Evolutionary conservation across 2,797 vertebrate genomes (phyloP).

Genomic region (Sebastes vulpes): DNA sequence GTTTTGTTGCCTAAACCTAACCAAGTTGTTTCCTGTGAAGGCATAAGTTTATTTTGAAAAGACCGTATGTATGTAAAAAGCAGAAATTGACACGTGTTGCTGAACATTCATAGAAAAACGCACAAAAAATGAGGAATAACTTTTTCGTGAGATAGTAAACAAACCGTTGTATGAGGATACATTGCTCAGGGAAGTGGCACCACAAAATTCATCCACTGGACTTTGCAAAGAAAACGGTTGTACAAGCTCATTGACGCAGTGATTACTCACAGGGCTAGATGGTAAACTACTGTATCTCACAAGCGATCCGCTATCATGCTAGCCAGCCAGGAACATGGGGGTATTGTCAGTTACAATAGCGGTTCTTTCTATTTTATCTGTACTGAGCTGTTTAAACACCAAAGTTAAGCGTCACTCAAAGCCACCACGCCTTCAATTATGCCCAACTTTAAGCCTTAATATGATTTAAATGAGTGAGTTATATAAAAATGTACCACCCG

Average conservation of each 20-base stretch:
- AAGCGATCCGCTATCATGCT: neutral
- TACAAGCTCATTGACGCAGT: no score
- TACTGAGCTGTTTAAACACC: neutral
- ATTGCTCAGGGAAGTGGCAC: no score
- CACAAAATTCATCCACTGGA: no score
- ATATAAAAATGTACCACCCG: neutral
- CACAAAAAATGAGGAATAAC: no score
- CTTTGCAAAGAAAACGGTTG: rapidly evolving
- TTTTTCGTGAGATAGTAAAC: no score
- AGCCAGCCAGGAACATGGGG: neutral
- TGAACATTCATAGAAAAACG: no score
- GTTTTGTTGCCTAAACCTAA: no score
- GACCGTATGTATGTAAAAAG: rapidly evolving
- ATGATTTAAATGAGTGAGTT: neutral
- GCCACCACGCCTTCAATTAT: neutral
- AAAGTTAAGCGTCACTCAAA: neutral
- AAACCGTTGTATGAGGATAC: no score
- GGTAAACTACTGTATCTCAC: neutral
- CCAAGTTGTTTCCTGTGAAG: no score
- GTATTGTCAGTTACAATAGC: neutral
- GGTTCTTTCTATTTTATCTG: neutral
- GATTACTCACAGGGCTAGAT: neutral
- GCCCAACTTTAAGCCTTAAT: neutral
- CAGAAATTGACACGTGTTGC: no score
- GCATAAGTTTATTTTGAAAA: no score